Evolutionary conservation across 2,888 invertebrate species (phyloP), one percentile per base, ranked within the genome.

Genomic region (Rhimphoctona megacephalus): DNA sequence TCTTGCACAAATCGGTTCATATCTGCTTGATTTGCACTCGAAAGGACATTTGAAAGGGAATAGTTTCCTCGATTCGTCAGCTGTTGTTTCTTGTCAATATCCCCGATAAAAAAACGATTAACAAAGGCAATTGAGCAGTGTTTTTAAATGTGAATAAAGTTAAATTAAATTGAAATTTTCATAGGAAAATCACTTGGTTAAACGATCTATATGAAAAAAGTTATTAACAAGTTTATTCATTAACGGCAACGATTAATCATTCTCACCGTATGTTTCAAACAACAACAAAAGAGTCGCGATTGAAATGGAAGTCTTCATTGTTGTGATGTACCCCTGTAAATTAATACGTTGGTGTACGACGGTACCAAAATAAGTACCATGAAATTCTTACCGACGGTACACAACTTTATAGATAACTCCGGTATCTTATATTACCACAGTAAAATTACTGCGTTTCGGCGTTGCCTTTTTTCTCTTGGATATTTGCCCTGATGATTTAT

Each of bases 1-100:
- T 43, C 87, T 79, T 25, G 85, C 83, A 46, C 87, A 87, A 14
- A 87, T 39, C 33, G 87, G 87, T 52, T 76, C 49, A n/a, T 87
- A 87, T 61, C 14, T 66, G 64, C 69, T 79, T 17, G 77, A 52
- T 19, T 83, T 33, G 43, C 87, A 87, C 11, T 69, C 57, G 6
- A 1, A 22, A 8, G 87, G 87, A 52, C 87, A 87, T n/a, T 72
- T 61, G 67, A 87, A 85, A 19, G 76, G 72, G 43, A 74, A 52
- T 8, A 22, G 64, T 46, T 46, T 33, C n/a, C 25, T 61, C 17
- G 25, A 43, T 33, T 43, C 76, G 49, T 54, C 30, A 19, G 52
- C 74, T 9, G 33, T 46, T 57, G 25, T 54, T 66, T 52, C 82
- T 79, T 25, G 76, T n/a, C 22, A 49, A 82, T 43, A 52, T 39